Evolutionary conservation across 2,113 vertebrate genomes (phyloP).

Genomic region (Orientallactaga bullata): DNA sequence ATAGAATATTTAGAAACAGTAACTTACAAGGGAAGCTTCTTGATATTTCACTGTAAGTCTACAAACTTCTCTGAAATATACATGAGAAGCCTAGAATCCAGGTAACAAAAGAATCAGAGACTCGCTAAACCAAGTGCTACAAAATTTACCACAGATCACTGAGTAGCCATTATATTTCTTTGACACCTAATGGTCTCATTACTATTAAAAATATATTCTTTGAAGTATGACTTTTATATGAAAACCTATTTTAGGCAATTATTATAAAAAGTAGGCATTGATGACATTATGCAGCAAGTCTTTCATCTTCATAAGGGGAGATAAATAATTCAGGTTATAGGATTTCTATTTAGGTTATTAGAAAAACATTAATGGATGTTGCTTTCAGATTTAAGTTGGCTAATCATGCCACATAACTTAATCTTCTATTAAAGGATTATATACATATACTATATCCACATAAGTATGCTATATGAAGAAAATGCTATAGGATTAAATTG

Average conservation of each 20-base stretch:
- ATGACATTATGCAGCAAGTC: not conserved
- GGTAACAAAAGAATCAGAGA: not conserved
- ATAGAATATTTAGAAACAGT: constrained; percentile 50
- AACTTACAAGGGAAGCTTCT: constrained; percentile 31
- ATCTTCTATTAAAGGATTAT: not conserved
- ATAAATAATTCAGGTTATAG: not conserved
- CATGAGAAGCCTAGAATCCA: constrained; percentile 51
- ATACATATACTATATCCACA: too few species aligned
- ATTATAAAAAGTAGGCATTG: not conserved
- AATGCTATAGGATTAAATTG: not conserved
- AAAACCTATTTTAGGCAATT: not conserved
- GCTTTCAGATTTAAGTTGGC: not conserved
- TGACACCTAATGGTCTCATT: not conserved
- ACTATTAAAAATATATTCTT: constrained; percentile 1
- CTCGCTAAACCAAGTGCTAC: not conserved
- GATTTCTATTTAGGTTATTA: not conserved
- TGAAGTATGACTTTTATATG: not conserved
- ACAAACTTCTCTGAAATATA: constrained; percentile 8
- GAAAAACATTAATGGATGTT: not conserved
- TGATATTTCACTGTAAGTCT: constrained; percentile 16
- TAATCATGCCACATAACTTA: not conserved
- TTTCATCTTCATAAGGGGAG: not conserved
- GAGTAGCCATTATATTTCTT: constrained; percentile 24
- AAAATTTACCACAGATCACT: not conserved
- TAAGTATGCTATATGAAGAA: not conserved